Base-by-base conservation (phyloP, 2,888 invertebrate species). In the Atethmia centrago region DNA sequence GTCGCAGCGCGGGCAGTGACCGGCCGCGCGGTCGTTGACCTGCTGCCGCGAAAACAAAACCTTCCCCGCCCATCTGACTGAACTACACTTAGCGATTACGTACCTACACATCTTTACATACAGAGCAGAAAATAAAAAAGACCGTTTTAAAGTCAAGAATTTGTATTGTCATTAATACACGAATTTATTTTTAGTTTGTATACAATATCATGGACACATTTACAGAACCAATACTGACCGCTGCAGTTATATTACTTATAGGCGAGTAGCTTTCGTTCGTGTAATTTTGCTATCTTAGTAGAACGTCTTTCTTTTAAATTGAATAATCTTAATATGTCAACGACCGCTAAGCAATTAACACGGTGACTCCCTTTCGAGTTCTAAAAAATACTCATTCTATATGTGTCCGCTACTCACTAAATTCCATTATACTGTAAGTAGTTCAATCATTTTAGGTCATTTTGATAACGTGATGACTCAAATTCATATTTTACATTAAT, bases 1-100 rank as follows among this genome's bases (percentile, higher is more conserved):
- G 96, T 95, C 94, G 94, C 94, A 94, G 94, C 94, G 91, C 94
- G 95, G 95, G 94, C 96, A 96, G 91, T 95, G 95, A 96, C 96
- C 96, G 96, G 90, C 94, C 94, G 92, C 85, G 89, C 94, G 95
- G 95, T 93, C 95, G 90, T 89, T 91, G 95, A 95, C 95, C 95
- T 87, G 89, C 88, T 90, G 88, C 91, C 93, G 93, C 95, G 95
- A 96, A 96, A 96, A 95, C 94, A 95, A 95, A 95, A 95, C 94
- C 95, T 94, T 91, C 89, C 89, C 89, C 88, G 85, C 85, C 88
- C 88, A 69, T 72, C 80, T 87, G 85, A 81, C 88, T 84, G 84
- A 88, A 83, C 87, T 85, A 86, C 85, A 84, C 90, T 83, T 84
- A 85, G 73, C 79, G 84, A 82, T 77, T 87, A 86, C 78, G 81